phyloP scores from a whole-genome alignment of 2,888 invertebrate genomes.

The Dascillus cervinus region DNA sequence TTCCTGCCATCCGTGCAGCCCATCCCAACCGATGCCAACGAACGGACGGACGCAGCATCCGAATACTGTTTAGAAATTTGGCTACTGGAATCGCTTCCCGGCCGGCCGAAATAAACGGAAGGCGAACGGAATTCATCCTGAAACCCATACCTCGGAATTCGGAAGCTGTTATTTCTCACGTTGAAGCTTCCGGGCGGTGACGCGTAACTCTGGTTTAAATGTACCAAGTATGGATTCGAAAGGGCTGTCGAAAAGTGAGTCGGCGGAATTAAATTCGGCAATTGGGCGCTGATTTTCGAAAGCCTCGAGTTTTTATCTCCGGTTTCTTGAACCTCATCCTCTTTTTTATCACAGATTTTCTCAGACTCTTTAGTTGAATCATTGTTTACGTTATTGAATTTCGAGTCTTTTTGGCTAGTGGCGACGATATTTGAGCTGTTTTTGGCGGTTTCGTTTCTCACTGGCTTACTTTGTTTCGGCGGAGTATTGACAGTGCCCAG shows the following conservation, averaged over 20 bases:
- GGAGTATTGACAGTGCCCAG: too few relatives aligned
- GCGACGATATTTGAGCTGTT: too few relatives aligned
- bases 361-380: too few relatives aligned
- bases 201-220: conserved; percentile 4
- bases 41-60: conserved; percentile 68
- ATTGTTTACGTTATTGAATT: too few relatives aligned
- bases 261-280: too few relatives aligned
- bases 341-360: too few relatives aligned
- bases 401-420: too few relatives aligned
- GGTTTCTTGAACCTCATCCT: too few relatives aligned
- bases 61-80: conserved; percentile 43
- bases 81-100: conserved; percentile 49
- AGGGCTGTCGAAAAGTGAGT: conserved; percentile 2
- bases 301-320: too few relatives aligned
- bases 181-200: background rate
- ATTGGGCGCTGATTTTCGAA: too few relatives aligned
- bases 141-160: background rate
- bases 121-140: background rate
- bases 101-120: conserved; percentile 9
- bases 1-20: conserved; percentile 83
- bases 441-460: too few relatives aligned
- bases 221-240: conserved; percentile 10
- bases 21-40: conserved; percentile 78
- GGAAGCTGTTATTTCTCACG: background rate
- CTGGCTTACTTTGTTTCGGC: too few relatives aligned